Evolutionary conservation across 2,888 invertebrate genomes (phyloP).

Genomic region (Yponomeuta plumbellus): DNA sequence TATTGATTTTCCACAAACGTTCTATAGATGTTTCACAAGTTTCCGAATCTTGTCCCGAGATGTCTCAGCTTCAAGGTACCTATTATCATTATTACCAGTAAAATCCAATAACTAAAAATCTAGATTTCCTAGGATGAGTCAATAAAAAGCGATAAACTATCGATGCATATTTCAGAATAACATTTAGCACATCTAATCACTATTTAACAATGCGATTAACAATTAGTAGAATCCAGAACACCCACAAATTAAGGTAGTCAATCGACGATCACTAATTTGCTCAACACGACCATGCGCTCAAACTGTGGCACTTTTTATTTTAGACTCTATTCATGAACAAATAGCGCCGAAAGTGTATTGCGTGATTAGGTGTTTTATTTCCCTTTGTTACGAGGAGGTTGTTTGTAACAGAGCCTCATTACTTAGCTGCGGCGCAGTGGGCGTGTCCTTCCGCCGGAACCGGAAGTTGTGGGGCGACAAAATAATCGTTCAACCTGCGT

Average conservation of each 20-base stretch:
- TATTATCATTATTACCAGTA: too few relatives aligned
- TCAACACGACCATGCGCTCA: constrained; percentile 8
- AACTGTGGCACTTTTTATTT: not conserved
- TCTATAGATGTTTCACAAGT: too few relatives aligned
- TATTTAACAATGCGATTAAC: constrained; percentile 12
- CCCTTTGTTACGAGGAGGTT: constrained; percentile 15
- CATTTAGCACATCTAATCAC: constrained; percentile 12
- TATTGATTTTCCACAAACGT: too few relatives aligned
- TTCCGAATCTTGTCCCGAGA: too few relatives aligned
- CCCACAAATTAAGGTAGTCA: constrained; percentile 20
- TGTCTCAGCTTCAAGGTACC: too few relatives aligned
- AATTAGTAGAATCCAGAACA: constrained; percentile 13
- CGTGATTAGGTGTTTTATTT: not conserved
- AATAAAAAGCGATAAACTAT: too few relatives aligned
- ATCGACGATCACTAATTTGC: constrained; percentile 18
- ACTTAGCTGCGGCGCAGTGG: constrained; percentile 61
- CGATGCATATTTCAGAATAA: not conserved
- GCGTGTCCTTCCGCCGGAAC: constrained; percentile 66
- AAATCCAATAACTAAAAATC: too few relatives aligned
- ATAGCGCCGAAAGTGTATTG: not conserved
- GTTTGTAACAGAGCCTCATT: constrained; percentile 64
- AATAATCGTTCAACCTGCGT: constrained; percentile 35
- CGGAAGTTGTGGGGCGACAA: constrained; percentile 63
- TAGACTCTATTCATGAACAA: not conserved
- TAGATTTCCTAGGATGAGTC: too few relatives aligned